A percentile compares a stretch with the other conserved stretches of the same genome.
Evolutionary conservation across 2,797 vertebrate species (phyloP).

Genomic region (Chelmon rostratus): DNA sequence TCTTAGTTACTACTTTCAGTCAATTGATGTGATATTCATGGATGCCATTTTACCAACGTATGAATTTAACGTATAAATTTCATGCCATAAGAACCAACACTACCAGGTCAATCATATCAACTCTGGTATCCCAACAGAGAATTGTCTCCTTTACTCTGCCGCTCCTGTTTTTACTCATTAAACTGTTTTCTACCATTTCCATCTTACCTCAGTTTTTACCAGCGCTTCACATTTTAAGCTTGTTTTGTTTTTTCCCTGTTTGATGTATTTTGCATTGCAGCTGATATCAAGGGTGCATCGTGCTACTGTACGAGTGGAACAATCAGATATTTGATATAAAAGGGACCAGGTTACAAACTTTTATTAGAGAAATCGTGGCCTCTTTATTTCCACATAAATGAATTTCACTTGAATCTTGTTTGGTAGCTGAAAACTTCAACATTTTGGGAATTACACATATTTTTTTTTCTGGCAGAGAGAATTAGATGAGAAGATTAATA

Average conservation of each 20-base stretch:
- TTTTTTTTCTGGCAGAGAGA: background rate
- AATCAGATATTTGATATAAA: conserved; percentile 24
- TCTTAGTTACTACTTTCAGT: conserved; percentile 48
- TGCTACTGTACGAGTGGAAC: conserved; percentile 12
- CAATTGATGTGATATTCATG: conserved; percentile 57
- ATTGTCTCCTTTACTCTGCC: conserved; percentile 57
- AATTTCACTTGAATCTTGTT: conserved; percentile 8
- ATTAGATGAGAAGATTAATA: background rate
- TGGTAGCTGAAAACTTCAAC: background rate
- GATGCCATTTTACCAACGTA: conserved; percentile 62
- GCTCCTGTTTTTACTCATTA: conserved; percentile 76
- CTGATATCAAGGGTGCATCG: conserved; percentile 7
- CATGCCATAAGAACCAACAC: conserved; percentile 66
- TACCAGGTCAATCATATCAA: conserved; percentile 61
- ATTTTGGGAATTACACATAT: background rate
- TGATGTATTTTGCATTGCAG: conserved; percentile 2
- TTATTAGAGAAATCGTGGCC: background rate
- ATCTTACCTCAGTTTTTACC: conserved; percentile 33
- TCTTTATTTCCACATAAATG: background rate
- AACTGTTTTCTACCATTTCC: conserved; percentile 76
- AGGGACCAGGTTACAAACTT: conserved; percentile 9
- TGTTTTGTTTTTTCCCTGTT: background rate
- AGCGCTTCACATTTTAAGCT: background rate
- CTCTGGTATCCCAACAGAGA: conserved; percentile 52
- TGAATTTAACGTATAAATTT: conserved; percentile 65